Conservation (phyloP, 2,113 vertebrate species). For the Bettongia penicillata region DNA sequence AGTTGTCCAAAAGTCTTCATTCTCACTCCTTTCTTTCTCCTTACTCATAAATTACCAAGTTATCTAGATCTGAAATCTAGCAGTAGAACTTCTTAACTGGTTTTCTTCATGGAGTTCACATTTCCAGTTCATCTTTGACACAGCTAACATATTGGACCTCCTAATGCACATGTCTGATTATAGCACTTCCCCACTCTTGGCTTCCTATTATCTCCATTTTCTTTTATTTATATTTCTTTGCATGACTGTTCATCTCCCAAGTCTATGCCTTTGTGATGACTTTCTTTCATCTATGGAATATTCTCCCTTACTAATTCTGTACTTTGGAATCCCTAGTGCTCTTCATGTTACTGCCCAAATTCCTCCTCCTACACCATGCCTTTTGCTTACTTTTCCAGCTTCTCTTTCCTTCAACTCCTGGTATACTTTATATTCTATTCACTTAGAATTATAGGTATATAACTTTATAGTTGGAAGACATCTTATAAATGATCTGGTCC, state of each 20-base stretch:
- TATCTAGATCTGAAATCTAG: not conserved
- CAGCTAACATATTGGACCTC: not conserved
- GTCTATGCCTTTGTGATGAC: not conserved
- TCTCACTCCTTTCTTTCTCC: not conserved
- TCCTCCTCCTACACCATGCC: not conserved
- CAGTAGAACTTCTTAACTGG: not conserved
- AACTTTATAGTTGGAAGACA: not conserved
- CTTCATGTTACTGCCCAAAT: not conserved
- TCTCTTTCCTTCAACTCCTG: not conserved
- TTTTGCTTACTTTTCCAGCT: not conserved
- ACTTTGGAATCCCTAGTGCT: not conserved
- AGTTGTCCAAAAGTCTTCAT: not conserved
- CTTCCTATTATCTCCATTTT: not conserved
- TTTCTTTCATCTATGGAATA: not conserved
- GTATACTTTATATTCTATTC: not conserved
- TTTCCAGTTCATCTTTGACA: not conserved
- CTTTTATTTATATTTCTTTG: not conserved
- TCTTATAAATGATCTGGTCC: not conserved
- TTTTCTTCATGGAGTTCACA: not conserved
- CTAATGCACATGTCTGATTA: not conserved
- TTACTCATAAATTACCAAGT: not conserved
- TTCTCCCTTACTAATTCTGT: not conserved
- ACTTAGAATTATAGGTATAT: no score
- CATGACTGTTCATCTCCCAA: not conserved
- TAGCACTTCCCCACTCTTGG: not conserved